These are phyloP conservation scores for Tichodroma muraria DNA, from an alignment of 2,113 vertebrate genomes.

Conservation along the genomic window DNA sequence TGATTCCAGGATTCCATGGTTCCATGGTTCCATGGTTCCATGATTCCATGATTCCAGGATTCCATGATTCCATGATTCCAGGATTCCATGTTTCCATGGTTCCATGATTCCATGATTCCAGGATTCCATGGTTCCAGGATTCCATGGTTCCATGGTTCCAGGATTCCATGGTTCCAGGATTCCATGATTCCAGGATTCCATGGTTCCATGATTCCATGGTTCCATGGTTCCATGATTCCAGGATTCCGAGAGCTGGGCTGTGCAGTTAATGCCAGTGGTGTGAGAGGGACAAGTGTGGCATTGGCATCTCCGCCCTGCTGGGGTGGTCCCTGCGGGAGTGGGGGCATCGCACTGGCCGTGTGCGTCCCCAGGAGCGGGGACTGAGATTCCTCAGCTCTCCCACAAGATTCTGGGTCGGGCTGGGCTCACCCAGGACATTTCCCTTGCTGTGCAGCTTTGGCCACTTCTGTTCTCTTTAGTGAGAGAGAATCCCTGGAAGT, in stretches of 20 bases:
- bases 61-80: neutral
- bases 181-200: neutral
- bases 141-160: neutral
- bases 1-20: rapidly evolving
- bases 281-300: neutral
- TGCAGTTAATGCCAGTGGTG: neutral
- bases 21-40: rapidly evolving
- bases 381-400: neutral
- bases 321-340: neutral
- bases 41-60: rapidly evolving
- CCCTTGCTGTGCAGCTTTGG: neutral
- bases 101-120: neutral
- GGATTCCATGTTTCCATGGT: neutral
- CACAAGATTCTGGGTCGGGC: too few relatives aligned
- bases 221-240: rapidly evolving
- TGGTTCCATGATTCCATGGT: rapidly evolving
- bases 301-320: neutral
- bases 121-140: neutral
- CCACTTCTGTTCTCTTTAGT: neutral
- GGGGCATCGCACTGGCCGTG: neutral
- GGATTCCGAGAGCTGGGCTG: neutral
- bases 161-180: too few relatives aligned
- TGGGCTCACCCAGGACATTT: neutral
- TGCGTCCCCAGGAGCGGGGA: too few relatives aligned
- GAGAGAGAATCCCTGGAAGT: neutral